These are phyloP conservation scores for Pseudobourletiella spinata DNA, from an alignment of 1,140 invertebrate genomes.

Conservation along the genomic window DNA sequence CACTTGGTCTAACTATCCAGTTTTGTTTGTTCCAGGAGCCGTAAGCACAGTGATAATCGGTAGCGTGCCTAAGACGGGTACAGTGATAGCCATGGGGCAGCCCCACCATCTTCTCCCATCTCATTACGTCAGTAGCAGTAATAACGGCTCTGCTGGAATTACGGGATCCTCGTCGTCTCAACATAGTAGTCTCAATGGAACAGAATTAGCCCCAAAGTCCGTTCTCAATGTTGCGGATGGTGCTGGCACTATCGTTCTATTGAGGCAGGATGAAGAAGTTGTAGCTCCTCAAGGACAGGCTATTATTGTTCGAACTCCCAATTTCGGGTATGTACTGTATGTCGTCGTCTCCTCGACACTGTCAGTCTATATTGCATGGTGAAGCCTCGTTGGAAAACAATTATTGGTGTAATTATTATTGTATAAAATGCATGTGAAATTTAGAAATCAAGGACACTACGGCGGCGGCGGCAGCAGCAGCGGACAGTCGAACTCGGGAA, in stretches of 20 bases:
- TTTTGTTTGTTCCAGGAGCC: slow-evolving; percentile 14
- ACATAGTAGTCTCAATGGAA: slow-evolving; percentile 1
- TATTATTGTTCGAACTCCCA: slow-evolving; percentile 32
- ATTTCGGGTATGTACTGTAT: slow-evolving; percentile 23
- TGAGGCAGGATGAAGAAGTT: slow-evolving; percentile 30
- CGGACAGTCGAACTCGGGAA: neutral
- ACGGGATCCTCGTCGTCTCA: neutral
- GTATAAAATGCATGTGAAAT: neutral
- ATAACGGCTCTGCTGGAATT: slow-evolving; percentile 17
- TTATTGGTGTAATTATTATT: neutral
- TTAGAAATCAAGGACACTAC: slow-evolving; percentile 1
- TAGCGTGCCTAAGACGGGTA: slow-evolving; percentile 9
- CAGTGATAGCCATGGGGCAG: slow-evolving; percentile 22
- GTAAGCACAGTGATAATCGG: slow-evolving; percentile 31
- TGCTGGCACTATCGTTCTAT: slow-evolving; percentile 27
- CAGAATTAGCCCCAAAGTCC: neutral
- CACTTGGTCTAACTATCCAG: too few species aligned
- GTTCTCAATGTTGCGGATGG: slow-evolving; percentile 8
- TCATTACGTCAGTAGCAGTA: slow-evolving; percentile 7
- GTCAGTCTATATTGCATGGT: neutral
- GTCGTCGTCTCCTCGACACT: neutral
- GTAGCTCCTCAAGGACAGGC: slow-evolving; percentile 21
- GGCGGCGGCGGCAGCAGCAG: neutral
- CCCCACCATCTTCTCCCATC: slow-evolving; percentile 24
- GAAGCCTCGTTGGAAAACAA: too few species aligned